Base-by-base conservation (phyloP, 2,113 vertebrate species). In the Cercopithecus mona region DNA sequence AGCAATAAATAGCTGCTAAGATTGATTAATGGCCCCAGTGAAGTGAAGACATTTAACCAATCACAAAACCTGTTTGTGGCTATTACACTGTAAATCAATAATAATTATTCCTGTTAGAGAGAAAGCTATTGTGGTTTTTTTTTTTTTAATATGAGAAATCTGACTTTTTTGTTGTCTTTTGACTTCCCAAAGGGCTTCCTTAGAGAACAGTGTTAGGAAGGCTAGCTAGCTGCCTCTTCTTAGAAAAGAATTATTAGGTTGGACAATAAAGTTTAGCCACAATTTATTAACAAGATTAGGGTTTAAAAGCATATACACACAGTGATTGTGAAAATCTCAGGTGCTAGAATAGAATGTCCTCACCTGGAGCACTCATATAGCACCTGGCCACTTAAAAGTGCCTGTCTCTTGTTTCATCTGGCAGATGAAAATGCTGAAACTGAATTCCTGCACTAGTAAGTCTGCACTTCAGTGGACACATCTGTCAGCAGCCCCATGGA, bases 51-150 rank as follows among this genome's bases (percentile, higher is more conserved):
- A 97, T 97, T 98, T 97, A 98, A 97, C 94, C 97, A 98, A 96
- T 98, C 96, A 93, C 76, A 80, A 96, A 94, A 97, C 79, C 96
- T 93, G 89, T 97, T 98, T 97, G 93, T 92, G 93, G 84, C 87
- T 97, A 96, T 97, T 97, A 93, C n/a, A 94, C 95, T 90, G 85
- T 97, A 98, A 97, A 96, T 98, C 97, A 98, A 97, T 97, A 98
- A 96, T 92, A 97, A 96, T 94, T 95, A 97, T 97, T 98, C 80
- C 92, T 96, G 59, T 88, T 97, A 80, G 80, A 88, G 57, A 97
- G 83, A 93, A 98, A 96, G 92, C 92, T 93, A 88, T 78, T 1
- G 0, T 79, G 66, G 0, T 45, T 45, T 14, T 50, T 50, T 6
- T 50, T 27, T 91, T 90, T 96, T 95, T 96, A 73, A 89, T 80